A percentile compares a stretch with the other conserved stretches of the same genome.
Conservation (phyloP, 1,140 invertebrate species). For the Zaprionus africanus region DNA sequence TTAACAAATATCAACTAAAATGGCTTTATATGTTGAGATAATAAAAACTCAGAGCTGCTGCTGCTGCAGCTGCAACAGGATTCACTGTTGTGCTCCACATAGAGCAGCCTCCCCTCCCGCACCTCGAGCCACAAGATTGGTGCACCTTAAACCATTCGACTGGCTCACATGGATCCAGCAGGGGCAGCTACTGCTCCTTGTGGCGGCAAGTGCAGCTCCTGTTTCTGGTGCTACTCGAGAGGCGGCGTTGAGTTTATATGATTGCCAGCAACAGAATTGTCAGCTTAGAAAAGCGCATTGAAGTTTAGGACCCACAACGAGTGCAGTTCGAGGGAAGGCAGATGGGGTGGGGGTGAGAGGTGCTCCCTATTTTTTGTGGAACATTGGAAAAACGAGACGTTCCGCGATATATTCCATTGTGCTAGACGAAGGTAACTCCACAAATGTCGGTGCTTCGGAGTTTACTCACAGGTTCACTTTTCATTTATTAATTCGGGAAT, state of each 20-base stretch:
- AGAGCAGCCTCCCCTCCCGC: too few relatives aligned
- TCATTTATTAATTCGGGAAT: background rate
- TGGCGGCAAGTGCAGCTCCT: background rate
- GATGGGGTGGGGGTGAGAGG: background rate
- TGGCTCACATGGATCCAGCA: background rate
- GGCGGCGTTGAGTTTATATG: slow-evolving; percentile 6
- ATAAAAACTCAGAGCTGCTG: slow-evolving; percentile 55
- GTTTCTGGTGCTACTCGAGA: slow-evolving; percentile 23
- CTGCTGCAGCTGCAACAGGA: slow-evolving; percentile 11
- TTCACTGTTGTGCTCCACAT: too few relatives aligned
- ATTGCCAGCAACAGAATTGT: slow-evolving; percentile 28
- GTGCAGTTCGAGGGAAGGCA: background rate
- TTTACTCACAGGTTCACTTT: background rate
- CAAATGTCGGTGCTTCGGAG: background rate
- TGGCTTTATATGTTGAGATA: slow-evolving; percentile 70
- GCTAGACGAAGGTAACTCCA: background rate
- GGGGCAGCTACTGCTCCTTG: background rate
- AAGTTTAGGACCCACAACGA: slow-evolving; percentile 25
- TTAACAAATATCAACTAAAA: slow-evolving; percentile 73
- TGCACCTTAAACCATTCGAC: slow-evolving; percentile 5
- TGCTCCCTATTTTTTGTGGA: background rate
- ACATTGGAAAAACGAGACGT: background rate
- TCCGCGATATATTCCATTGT: background rate
- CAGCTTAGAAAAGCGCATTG: slow-evolving; percentile 32
- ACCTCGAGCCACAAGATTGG: background rate